Percentiles rank a stretch among this genome's conserved stretches.
phyloP scores from a whole-genome alignment of 2,888 invertebrate species.

The Nymphalis c-album region DNA sequence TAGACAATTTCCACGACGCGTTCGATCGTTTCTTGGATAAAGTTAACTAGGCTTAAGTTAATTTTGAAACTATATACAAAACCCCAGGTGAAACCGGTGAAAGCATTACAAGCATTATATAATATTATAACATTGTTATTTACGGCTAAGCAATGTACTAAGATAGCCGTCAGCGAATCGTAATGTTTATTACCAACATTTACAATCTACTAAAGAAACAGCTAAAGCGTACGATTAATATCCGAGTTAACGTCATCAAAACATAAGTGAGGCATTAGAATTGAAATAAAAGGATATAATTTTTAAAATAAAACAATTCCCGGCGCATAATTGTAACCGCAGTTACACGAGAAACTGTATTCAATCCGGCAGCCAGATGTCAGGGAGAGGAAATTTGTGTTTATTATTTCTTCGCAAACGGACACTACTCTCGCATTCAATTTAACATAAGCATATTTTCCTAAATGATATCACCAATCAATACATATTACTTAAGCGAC shows the following conservation, averaged over 20 bases:
- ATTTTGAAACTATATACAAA: no score
- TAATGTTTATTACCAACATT: no score
- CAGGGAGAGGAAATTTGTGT: constrained; percentile 34
- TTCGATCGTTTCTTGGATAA: no score
- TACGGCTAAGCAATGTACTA: no score
- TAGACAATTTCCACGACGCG: no score
- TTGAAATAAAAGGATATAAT: not conserved
- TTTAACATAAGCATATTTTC: constrained; percentile 10
- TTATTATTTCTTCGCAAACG: constrained; percentile 37
- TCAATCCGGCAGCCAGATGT: constrained; percentile 36
- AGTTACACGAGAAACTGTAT: constrained; percentile 31
- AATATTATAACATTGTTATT: no score
- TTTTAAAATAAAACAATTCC: constrained; percentile 8
- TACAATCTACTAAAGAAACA: no score
- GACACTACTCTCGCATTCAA: constrained; percentile 25
- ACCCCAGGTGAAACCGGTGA: no score
- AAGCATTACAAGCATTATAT: no score
- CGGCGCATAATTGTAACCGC: not conserved
- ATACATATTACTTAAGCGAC: not conserved
- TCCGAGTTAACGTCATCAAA: not conserved
- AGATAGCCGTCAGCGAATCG: no score
- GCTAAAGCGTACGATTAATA: not conserved
- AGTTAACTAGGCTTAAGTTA: no score
- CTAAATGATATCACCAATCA: constrained; percentile 15
- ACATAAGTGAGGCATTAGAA: not conserved